A percentile compares a stretch with the other conserved stretches of the same genome.
Conservation (phyloP, 2,113 vertebrate species). For the Cygnus buccinator region DNA sequence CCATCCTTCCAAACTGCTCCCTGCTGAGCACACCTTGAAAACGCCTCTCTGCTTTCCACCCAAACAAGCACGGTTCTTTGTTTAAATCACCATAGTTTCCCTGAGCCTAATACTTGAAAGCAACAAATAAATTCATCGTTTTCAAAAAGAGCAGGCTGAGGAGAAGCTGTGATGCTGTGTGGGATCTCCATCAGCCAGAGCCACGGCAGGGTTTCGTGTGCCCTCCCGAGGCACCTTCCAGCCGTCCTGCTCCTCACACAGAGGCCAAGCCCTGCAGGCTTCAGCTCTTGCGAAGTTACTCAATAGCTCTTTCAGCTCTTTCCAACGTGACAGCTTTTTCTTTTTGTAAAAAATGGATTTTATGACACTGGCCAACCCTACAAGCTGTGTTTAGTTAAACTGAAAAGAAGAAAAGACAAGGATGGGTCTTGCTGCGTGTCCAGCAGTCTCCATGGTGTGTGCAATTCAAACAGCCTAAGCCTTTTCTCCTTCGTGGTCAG, state of each 20-base stretch:
- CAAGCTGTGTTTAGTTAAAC: background rate
- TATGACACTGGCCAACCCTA: background rate
- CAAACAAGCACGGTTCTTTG: rapidly evolving
- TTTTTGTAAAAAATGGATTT: background rate
- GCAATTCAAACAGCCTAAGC: background rate
- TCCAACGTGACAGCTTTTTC: background rate
- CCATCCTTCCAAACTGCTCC: background rate
- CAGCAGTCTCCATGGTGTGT: rapidly evolving
- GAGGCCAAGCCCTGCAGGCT: background rate
- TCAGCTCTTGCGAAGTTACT: background rate
- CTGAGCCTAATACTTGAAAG: slow-evolving; percentile 6
- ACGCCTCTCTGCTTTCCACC: background rate
- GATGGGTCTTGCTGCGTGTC: background rate
- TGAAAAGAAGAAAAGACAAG: background rate
- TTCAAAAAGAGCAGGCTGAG: background rate
- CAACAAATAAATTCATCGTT: slow-evolving; percentile 6
- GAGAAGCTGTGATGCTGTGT: background rate
- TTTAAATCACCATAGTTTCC: background rate
- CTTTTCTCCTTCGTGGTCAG: background rate
- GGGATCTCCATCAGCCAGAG: background rate
- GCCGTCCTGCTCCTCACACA: background rate
- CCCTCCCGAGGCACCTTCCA: background rate
- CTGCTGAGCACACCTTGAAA: background rate
- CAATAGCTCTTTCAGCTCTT: background rate
- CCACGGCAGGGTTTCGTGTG: rapidly evolving